Base-by-base conservation (phyloP, 2,888 invertebrate species). In the Erebia epiphron region DNA sequence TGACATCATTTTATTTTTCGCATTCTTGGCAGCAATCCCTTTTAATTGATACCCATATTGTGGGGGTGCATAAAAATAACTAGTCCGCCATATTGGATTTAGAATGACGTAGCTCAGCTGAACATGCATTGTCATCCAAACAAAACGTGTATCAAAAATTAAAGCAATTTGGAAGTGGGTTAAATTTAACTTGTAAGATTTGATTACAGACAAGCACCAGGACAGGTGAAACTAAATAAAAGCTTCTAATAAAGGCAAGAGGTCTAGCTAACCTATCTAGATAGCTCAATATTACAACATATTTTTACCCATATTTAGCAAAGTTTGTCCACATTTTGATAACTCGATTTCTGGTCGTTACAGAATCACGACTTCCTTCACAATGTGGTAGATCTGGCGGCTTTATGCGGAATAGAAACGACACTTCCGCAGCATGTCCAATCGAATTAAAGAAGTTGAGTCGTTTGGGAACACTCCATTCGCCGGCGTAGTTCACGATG, bases 291-390 rank as follows among this genome's bases (percentile, higher is more conserved):
- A 43, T 26, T 7, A 46, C 1, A 61, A 8, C 16, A 46, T 35
- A 56, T 65, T 73, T 82, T 81, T 84, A 94, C 94, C 94, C 89
- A 76, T 84, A 87, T 86, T 90, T 93, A 54, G 94, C 93, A 79
- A 94, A 94, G 78, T 94, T 93, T 0, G 93, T 93, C 92, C 94
- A 94, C 89, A 94, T 85, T 78, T 84, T 89, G 4, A 91, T 78
- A 64, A 92, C 84, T 80, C 88, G 85, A 26, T 78, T 84, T 75
- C 89, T 86, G 16, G 88, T 90, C 58, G 75, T 82, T 3, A 88
- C 77, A 10, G 90, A 88, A 75, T 92, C 90, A 68, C 87, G 79
- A 75, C 86, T 89, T 21, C 90, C 90, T 77, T 86, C 87, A 73
- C 83, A 87, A 41, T 79, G 71, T 8, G 78, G 76, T 35, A 72